A percentile compares a stretch with the other conserved stretches of the same genome.
Conservation (phyloP, 2,797 vertebrate genomes). For the Sebastes nivosus region DNA sequence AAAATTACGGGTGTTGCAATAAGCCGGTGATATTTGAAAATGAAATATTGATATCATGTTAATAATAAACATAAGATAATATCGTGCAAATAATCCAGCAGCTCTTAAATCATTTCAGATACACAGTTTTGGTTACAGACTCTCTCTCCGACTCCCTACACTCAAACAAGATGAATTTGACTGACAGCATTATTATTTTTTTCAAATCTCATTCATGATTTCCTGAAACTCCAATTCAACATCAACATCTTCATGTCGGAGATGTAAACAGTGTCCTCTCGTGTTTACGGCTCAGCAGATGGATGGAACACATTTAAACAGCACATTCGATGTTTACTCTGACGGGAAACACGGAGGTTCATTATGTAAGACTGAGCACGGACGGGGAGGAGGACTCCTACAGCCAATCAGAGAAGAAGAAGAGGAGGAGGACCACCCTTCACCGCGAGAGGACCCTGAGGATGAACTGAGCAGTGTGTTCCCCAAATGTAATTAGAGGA, state of each 20-base stretch:
- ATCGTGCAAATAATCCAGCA: not conserved
- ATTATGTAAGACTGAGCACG: conserved; percentile 36
- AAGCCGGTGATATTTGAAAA: not conserved
- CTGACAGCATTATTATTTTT: too few relatives aligned
- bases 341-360: conserved; percentile 32
- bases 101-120: not conserved
- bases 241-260: not conserved
- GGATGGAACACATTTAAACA: not conserved
- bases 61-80: not conserved
- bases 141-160: not conserved
- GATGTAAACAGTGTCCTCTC: not conserved
- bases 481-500: not conserved
- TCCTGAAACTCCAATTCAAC: not conserved
- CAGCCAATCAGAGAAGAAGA: conserved; percentile 45
- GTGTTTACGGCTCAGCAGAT: conserved; percentile 11
- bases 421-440: not conserved
- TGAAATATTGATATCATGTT: not conserved
- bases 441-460: not conserved
- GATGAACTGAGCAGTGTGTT: not conserved
- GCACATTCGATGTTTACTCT: conserved; percentile 33
- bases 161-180: too few relatives aligned
- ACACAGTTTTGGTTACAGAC: not conserved
- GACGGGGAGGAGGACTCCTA: not conserved
- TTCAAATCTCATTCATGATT: not conserved
- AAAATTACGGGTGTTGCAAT: not conserved